These are phyloP conservation scores for Alouatta palliata DNA, from an alignment of 2,113 vertebrate genomes.

Conservation along the genomic window DNA sequence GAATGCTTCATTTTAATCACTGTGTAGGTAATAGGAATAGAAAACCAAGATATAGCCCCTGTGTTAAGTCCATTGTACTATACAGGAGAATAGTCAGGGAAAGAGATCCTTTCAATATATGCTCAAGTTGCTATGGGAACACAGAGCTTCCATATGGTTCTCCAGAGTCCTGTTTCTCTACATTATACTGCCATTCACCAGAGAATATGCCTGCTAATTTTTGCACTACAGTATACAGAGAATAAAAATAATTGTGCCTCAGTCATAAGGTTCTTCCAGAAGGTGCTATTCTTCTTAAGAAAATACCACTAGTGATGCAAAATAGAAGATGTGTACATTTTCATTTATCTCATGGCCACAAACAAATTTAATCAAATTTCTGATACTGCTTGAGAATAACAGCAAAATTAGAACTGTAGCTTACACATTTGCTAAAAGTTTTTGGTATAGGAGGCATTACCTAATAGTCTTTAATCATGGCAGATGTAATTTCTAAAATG, in stretches of 20 bases:
- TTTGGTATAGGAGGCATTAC: background rate
- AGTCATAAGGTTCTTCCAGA: background rate
- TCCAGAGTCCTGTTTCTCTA: slow-evolving; percentile 41
- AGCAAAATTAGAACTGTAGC: background rate
- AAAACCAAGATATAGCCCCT: background rate
- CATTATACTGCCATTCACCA: slow-evolving; percentile 56
- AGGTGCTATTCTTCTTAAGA: background rate
- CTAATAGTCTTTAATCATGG: background rate
- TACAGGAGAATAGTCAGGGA: slow-evolving; percentile 35
- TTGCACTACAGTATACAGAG: slow-evolving; percentile 25
- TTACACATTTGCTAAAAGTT: background rate
- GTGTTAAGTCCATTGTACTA: background rate
- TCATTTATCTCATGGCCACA: background rate
- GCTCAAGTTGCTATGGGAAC: slow-evolving; percentile 69
- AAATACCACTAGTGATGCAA: background rate
- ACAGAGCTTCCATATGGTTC: slow-evolving; percentile 59
- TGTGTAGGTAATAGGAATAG: background rate
- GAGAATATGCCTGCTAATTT: slow-evolving; percentile 48
- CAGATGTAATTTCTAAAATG: slow-evolving; percentile 32
- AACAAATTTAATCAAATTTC: slow-evolving; percentile 31
- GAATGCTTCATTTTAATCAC: background rate
- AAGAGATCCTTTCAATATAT: slow-evolving; percentile 48
- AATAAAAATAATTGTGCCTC: slow-evolving; percentile 60
- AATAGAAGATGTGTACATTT: background rate
- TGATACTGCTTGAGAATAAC: background rate